phyloP scores from a whole-genome alignment of 92 coral and sea anemone genomes.

The Hydrozoanthus gracilis region DNA sequence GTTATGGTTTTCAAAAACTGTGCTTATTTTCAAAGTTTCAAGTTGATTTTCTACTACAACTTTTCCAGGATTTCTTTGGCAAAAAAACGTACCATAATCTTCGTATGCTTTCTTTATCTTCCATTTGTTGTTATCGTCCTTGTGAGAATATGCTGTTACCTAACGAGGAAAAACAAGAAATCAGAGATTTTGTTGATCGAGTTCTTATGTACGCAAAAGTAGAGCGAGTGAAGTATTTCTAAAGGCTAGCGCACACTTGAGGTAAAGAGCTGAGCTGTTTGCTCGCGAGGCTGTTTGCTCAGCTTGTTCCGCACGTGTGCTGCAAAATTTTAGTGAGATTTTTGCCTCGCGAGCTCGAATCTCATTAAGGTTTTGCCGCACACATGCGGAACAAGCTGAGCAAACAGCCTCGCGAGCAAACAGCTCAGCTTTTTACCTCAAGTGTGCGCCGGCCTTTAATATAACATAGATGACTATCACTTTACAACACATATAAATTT shows the following conservation, averaged over 20 bases:
- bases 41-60: background rate
- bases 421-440: no score
- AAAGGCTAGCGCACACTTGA: no score
- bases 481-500: background rate
- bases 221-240: no score
- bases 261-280: no score
- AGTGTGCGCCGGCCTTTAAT: background rate
- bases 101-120: constrained; percentile 88
- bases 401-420: no score
- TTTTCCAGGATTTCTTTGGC: background rate
- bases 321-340: no score
- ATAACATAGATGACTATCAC: background rate
- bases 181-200: background rate
- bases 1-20: background rate
- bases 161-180: constrained; percentile 26
- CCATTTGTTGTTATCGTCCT: constrained; percentile 95
- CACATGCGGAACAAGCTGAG: no score
- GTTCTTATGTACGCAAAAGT: no score
- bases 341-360: background rate
- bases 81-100: constrained; percentile 69
- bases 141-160: constrained; percentile 95
- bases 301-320: no score
- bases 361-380: no score
- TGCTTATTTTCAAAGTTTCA: no score
- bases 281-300: no score